Conservation (phyloP, 1,140 invertebrate species). For the Melitaea cinxia region DNA sequence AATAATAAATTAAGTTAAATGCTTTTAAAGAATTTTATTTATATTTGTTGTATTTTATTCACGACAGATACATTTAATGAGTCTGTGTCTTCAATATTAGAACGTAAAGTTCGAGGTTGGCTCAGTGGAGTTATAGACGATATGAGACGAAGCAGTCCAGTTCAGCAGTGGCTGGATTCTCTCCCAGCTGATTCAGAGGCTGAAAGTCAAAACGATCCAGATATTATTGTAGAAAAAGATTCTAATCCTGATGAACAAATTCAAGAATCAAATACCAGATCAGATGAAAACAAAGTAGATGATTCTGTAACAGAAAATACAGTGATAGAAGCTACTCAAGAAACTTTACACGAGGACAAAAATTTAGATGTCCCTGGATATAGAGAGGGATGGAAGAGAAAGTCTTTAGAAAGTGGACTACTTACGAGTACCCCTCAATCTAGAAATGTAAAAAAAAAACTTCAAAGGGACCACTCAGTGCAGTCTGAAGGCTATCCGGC, state of each 20-base stretch:
- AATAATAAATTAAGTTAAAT: neutral
- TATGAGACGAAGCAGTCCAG: conserved; percentile 79
- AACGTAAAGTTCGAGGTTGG: conserved; percentile 76
- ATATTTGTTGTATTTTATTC: neutral
- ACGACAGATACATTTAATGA: conserved; percentile 71
- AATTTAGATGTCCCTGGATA: conserved; percentile 60
- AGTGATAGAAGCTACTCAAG: conserved; percentile 54
- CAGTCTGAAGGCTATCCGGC: conserved; percentile 77
- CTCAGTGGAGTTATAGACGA: conserved; percentile 76
- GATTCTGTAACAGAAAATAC: conserved; percentile 64
- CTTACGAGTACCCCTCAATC: conserved; percentile 52
- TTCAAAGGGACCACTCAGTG: conserved; percentile 75
- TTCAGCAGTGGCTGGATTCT: conserved; percentile 80
- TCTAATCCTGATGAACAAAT: conserved; percentile 33
- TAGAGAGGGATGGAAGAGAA: conserved; percentile 67
- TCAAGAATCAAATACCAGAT: conserved; percentile 44
- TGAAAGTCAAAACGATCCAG: conserved; percentile 28
- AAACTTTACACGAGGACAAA: conserved; percentile 55
- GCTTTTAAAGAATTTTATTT: neutral
- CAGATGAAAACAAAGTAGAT: conserved; percentile 61
- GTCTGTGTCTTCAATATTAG: conserved; percentile 72
- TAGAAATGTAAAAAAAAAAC: conserved; percentile 55
- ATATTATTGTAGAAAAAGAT: conserved; percentile 18
- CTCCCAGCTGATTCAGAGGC: conserved; percentile 56
- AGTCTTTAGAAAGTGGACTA: conserved; percentile 71